Conservation (phyloP, 2,888 invertebrate species). For the Dolichopus griseipennis region DNA sequence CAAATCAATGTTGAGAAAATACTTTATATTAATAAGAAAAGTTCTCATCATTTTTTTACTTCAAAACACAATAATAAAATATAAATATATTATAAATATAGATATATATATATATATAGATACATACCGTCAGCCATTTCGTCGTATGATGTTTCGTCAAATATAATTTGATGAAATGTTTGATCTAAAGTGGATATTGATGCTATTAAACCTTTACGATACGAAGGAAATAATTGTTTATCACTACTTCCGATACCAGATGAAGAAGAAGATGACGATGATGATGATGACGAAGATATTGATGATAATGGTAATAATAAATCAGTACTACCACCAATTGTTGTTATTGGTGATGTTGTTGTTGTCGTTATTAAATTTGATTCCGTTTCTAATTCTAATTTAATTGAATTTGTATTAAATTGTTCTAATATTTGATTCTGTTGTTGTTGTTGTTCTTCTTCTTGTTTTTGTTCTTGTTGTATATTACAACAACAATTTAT, state of each 20-base stretch:
- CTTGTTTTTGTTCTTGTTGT: not conserved
- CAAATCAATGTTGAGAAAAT: too few relatives aligned
- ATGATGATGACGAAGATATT: conserved; percentile 33
- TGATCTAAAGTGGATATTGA: conserved; percentile 30
- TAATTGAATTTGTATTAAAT: not conserved
- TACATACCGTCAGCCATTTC: conserved; percentile 42
- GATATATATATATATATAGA: not conserved
- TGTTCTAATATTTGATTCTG: too few relatives aligned
- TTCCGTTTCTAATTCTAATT: not conserved
- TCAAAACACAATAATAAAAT: too few relatives aligned
- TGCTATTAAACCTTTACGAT: conserved; percentile 38
- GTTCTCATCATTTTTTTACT: too few relatives aligned
- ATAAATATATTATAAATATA: not conserved
- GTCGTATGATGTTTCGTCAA: conserved; percentile 37
- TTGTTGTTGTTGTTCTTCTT: too few relatives aligned
- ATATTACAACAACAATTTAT: not conserved
- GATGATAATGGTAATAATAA: conserved; percentile 24
- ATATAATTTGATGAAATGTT: conserved; percentile 37
- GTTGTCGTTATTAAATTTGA: not conserved
- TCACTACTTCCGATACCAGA: conserved; percentile 18
- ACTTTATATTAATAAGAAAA: too few relatives aligned
- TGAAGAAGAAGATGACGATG: conserved; percentile 26
- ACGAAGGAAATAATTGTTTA: conserved; percentile 27
- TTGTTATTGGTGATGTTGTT: not conserved
- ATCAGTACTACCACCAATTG: not conserved